Conservation (phyloP, 2,113 vertebrate species). For the Pseudorhombus dupliciocellatus region DNA sequence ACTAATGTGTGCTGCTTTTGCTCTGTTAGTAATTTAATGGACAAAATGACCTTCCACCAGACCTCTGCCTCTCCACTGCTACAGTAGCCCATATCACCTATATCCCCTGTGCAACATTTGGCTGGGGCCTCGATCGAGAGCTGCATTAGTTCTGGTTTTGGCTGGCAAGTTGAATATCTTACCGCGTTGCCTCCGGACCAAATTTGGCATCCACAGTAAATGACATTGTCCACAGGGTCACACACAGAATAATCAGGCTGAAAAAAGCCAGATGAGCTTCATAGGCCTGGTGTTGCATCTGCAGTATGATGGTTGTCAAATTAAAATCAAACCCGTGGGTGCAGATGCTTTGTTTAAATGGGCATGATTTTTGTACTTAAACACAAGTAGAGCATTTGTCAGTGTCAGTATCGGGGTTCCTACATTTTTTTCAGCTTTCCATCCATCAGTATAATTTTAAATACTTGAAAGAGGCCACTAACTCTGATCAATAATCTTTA, state of each 20-base stretch:
- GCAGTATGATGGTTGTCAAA: neutral
- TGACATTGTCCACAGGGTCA: neutral
- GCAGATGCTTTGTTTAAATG: neutral
- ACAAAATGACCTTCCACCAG: neutral
- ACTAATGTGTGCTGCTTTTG: neutral
- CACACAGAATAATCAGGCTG: neutral
- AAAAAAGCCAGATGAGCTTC: neutral
- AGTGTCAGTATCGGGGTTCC: neutral
- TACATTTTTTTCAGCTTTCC: too few species aligned
- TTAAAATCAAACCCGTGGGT: neutral
- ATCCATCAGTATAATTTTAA: neutral
- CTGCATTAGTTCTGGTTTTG: neutral
- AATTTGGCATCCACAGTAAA: conserved; percentile 2
- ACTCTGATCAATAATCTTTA: neutral
- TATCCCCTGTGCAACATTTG: neutral
- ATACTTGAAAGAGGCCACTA: neutral
- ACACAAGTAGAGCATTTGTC: neutral
- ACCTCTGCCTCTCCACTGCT: neutral
- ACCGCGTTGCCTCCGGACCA: neutral
- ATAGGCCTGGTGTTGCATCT: neutral
- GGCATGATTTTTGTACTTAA: neutral
- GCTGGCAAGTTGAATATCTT: neutral
- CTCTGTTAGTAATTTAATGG: neutral
- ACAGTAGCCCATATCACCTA: neutral
- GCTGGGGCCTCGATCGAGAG: neutral